These are phyloP conservation scores for Catocala sponsa DNA, from an alignment of 2,888 invertebrate species.

Conservation along the genomic window DNA sequence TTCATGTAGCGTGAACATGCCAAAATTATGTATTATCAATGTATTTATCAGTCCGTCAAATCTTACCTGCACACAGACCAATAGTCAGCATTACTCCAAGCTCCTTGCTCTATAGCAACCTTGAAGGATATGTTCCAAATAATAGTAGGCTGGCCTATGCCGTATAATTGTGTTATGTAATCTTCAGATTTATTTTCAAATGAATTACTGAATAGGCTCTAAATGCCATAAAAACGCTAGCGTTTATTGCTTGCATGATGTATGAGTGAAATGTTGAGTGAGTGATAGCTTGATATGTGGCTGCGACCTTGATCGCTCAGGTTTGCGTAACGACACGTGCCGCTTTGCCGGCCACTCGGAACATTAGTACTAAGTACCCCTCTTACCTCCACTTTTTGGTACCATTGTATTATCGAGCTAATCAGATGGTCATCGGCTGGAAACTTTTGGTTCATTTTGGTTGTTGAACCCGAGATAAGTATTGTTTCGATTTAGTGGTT, in stretches of 20 bases:
- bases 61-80: no score
- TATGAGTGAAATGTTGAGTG: conserved; percentile 16
- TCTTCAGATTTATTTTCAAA: not conserved
- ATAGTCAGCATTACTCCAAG: no score
- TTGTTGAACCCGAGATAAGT: conserved; percentile 1
- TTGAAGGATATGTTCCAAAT: no score
- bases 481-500: not conserved
- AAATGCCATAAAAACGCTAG: not conserved
- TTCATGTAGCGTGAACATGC: no score
- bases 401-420: not conserved
- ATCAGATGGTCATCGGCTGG: conserved; percentile 6
- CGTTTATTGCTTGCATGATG: conserved; percentile 9
- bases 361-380: conserved; percentile 8
- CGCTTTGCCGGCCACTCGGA: conserved; percentile 24
- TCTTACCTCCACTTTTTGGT: not conserved
- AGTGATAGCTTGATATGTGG: conserved; percentile 31
- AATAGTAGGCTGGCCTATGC: no score
- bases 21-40: no score
- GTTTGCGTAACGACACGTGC: conserved; percentile 42
- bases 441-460: conserved; percentile 6
- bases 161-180: not conserved
- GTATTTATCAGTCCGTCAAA: no score
- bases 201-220: not conserved
- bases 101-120: no score
- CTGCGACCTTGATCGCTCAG: conserved; percentile 40